Conservation (phyloP, 2,113 vertebrate species). For the Pseudois nayaur region DNA sequence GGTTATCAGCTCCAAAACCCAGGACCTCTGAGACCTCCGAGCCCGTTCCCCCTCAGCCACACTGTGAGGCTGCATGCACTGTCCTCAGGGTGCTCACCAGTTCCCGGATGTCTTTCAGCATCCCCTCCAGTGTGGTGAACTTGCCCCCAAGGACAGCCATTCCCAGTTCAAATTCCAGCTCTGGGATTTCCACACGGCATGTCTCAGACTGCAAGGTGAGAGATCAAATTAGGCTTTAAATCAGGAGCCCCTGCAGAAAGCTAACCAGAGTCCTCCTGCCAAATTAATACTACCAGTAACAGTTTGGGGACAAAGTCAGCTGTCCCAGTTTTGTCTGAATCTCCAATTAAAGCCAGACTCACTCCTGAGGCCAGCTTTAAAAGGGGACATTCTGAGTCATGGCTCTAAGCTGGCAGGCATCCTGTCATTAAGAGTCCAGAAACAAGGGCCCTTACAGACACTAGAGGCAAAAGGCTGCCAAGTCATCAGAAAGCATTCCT, state of each 20-base stretch:
- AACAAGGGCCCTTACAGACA: neutral
- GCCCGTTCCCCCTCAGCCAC: neutral
- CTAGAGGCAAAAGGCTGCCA: neutral
- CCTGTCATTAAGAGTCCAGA: neutral
- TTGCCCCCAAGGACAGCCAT: conserved; percentile 94
- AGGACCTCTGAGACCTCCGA: neutral
- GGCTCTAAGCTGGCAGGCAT: neutral
- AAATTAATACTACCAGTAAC: neutral
- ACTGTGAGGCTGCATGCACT: accelerated
- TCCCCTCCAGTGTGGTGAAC: conserved; percentile 95
- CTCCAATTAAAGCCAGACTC: neutral
- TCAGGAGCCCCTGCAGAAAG: neutral
- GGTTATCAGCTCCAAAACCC: neutral
- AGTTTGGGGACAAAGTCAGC: neutral
- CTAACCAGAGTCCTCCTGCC: neutral
- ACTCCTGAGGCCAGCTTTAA: neutral
- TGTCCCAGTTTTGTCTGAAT: neutral
- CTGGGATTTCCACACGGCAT: conserved; percentile 88
- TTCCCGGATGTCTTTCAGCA: conserved; percentile 91
- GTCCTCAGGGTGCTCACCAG: conserved; percentile 78
- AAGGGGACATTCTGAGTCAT: conserved; percentile 1
- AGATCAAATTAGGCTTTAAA: neutral
- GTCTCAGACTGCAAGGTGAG: conserved; percentile 88
- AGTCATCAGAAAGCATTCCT: neutral
- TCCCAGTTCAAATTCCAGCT: conserved; percentile 96